Evolutionary conservation across 2,113 vertebrate species (phyloP).

Genomic region (Menura novaehollandiae): DNA sequence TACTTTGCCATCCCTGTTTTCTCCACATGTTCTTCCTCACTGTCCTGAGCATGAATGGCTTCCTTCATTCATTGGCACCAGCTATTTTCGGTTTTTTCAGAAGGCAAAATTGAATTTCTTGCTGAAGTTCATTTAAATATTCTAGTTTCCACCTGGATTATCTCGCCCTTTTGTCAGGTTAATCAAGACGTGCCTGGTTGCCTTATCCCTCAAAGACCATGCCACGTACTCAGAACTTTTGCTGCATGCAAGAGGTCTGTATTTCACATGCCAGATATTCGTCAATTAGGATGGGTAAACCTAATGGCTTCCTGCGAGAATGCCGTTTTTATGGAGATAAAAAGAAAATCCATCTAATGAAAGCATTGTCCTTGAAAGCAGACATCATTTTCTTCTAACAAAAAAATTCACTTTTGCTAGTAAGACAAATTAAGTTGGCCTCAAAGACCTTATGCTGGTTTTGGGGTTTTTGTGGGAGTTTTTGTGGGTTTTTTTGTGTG

Average conservation of each 20-base stretch:
- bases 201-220: not conserved
- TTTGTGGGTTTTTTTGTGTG: not conserved
- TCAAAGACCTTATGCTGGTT: not conserved
- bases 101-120: not conserved
- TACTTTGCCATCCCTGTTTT: not conserved
- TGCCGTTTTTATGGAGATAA: not conserved
- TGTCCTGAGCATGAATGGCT: not conserved
- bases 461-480: not conserved
- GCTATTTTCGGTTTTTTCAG: not conserved
- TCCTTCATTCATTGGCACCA: not conserved
- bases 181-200: conserved; percentile 3
- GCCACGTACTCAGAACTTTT: not conserved
- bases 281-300: not conserved
- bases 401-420: not conserved
- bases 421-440: not conserved
- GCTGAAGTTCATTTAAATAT: not conserved
- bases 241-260: not conserved
- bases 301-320: not conserved
- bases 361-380: not conserved
- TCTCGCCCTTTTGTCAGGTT: not conserved
- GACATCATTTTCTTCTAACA: not conserved
- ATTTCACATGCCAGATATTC: not conserved
- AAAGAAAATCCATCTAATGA: not conserved
- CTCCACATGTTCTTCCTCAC: fast-evolving
- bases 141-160: not conserved